Base-by-base conservation (phyloP, 1,140 invertebrate species). In the Venturia canescens region DNA sequence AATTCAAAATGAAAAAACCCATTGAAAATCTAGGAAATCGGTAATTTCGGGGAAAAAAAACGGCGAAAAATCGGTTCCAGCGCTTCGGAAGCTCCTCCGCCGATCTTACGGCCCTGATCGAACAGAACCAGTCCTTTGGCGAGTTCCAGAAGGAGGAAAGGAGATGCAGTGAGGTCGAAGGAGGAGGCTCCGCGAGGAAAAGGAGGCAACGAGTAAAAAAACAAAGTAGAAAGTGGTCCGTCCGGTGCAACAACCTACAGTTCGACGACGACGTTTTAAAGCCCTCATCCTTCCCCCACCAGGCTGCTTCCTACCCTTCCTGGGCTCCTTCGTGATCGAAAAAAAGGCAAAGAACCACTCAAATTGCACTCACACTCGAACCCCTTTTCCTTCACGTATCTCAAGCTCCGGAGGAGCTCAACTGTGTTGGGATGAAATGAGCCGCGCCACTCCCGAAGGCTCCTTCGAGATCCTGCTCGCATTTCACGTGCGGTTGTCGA, bases 401-500 rank as follows among this genome's bases (percentile, higher is more conserved):
- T n/a, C 1, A 57, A 66, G 5, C 23, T 80, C 60, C 34, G 38
- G 23, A n/a, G 26, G 63, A 38, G 66, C 53, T 79, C 29, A 23
- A 79, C 18, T 77, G n/a, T 34, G 38, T 67, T 34, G 71, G 57
- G 71, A 78, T 31, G 69, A 79, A 60, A 53, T 48, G 44, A 83
- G 77, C 85, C 81, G 83, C 7, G 80, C 85, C 84, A 86, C 84
- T 90, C 89, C 89, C 89, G 83, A 84, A 86, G 86, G 84, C 86
- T 88, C 85, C 80, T 80, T 81, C 83, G 78, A 83, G 84, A 89
- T 88, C 88, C 86, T 87, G 88, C 87, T 88, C 90, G 90, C 91
- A 92, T 92, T 92, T 91, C 90, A 91, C 90, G 91, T 92, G 90
- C 91, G 91, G 91, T 92, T 92, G 91, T 92, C 91, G 90, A 89